These are phyloP conservation scores for Drosophila sordidula DNA, from an alignment of 2,888 invertebrate species.

Conservation along the genomic window DNA sequence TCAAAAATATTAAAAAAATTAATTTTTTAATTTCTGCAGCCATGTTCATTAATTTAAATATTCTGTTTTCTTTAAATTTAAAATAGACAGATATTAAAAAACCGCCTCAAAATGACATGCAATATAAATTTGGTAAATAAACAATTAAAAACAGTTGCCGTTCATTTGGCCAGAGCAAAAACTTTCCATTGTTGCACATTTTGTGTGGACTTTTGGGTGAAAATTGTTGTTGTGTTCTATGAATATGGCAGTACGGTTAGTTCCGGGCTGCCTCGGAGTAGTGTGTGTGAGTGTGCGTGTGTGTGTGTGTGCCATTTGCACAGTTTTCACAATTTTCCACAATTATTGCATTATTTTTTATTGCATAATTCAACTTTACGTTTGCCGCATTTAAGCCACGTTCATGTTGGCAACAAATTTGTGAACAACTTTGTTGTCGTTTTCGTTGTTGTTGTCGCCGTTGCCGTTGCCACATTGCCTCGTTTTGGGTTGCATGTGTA, in stretches of 20 bases:
- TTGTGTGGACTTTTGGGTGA: slow-evolving; percentile 9
- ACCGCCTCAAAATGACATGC: slow-evolving; percentile 7
- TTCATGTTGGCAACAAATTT: slow-evolving; percentile 74
- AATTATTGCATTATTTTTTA: slow-evolving; percentile 75
- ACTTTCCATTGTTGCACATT: slow-evolving; percentile 15
- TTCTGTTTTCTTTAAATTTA: not conserved
- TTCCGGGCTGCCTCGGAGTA: not conserved
- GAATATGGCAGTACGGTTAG: not conserved
- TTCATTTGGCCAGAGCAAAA: slow-evolving; percentile 21
- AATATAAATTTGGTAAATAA: slow-evolving; percentile 32
- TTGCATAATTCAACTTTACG: slow-evolving; percentile 75
- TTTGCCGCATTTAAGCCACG: slow-evolving; percentile 78
- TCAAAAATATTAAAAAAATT: no score
- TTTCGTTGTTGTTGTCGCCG: slow-evolving; percentile 3
- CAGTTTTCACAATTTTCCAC: slow-evolving; percentile 51
- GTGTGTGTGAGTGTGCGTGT: slow-evolving; percentile 15
- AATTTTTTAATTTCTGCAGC: no score
- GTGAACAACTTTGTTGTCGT: slow-evolving; percentile 55
- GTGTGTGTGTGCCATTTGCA: slow-evolving; percentile 38
- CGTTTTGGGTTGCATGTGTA: slow-evolving; percentile 74
- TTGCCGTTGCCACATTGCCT: slow-evolving; percentile 30
- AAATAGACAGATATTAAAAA: slow-evolving; percentile 3
- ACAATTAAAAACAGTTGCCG: slow-evolving; percentile 19
- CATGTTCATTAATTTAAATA: no score
- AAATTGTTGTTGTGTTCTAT: not conserved